A percentile compares a stretch with the other conserved stretches of the same genome.
Evolutionary conservation across 2,113 vertebrate genomes (phyloP).

Genomic region (pig (Sus scrofa)): T2T-Sscrofa CM000823.6:15669501-15670000

Average conservation of each 20-base stretch:
- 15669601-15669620: background rate
- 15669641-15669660: background rate
- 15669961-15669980: slow-evolving; percentile 25
- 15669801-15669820: slow-evolving; percentile 14
- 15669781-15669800: background rate
- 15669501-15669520: slow-evolving; percentile 26
- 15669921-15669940: slow-evolving; percentile 44
- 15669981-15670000: background rate
- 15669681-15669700: slow-evolving; percentile 30
- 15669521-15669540: background rate
- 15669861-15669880: slow-evolving; percentile 34
- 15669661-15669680: background rate
- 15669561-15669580: background rate
- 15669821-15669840: background rate
- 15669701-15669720: background rate
- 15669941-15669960: slow-evolving; percentile 10
- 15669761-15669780: slow-evolving; percentile 32
- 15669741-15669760: slow-evolving; percentile 3
- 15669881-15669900: background rate
- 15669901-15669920: background rate
- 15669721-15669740: background rate
- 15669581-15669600: background rate
- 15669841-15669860: background rate
- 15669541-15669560: background rate
- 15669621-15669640: slow-evolving; percentile 10